A percentile compares a stretch with the other conserved stretches of the same genome.
phyloP scores from a whole-genome alignment of 2,113 vertebrate species.

The Cyprinus carpio region DNA sequence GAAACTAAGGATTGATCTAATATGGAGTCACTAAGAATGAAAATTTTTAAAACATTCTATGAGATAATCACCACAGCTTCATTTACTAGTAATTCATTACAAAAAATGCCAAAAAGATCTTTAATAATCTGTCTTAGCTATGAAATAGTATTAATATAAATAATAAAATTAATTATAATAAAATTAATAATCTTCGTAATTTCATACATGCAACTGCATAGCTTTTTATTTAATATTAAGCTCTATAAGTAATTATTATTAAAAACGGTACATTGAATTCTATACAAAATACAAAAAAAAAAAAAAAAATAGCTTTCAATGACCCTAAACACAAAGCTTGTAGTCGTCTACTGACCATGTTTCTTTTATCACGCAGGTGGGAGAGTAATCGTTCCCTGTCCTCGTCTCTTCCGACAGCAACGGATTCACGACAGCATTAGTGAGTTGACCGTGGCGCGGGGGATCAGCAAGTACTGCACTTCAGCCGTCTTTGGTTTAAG shows the following conservation, averaged over 20 bases:
- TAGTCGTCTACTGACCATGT: slow-evolving; percentile 63
- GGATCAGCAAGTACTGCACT: neutral
- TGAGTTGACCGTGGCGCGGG: slow-evolving; percentile 49
- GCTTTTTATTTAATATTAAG: neutral
- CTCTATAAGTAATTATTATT: neutral
- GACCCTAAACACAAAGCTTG: neutral
- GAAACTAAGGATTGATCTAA: no score
- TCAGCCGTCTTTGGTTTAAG: slow-evolving; percentile 67
- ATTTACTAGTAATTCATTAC: no score
- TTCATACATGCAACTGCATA: neutral
- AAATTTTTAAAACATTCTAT: no score
- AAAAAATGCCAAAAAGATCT: neutral
- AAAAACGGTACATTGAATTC: neutral
- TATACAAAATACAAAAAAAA: neutral
- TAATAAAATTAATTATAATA: neutral
- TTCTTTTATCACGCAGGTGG: slow-evolving; percentile 55
- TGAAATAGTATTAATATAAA: neutral
- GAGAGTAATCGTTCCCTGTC: slow-evolving; percentile 61
- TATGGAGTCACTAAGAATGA: no score
- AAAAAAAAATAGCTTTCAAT: neutral
- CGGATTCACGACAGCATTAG: slow-evolving; percentile 65
- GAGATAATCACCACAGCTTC: neutral
- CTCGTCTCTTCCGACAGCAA: slow-evolving; percentile 48
- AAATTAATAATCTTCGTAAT: neutral
- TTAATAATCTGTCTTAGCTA: no score